Base-by-base conservation (phyloP, 2,888 invertebrate species). In the Criorhina ranunculi region DNA sequence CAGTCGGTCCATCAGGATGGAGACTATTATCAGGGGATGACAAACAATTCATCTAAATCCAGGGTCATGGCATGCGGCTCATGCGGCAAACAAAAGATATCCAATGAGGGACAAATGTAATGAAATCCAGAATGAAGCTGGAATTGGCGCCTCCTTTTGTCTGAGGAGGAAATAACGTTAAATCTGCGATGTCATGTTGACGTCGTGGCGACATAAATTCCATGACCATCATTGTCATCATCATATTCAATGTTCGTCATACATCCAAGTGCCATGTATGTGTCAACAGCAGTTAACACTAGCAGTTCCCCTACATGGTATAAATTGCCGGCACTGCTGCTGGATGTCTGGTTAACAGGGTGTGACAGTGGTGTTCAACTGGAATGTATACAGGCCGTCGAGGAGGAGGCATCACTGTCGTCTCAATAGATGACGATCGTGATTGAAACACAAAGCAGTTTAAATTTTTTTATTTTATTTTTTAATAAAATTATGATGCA, bases 51-150 rank as follows among this genome's bases (percentile, higher is more conserved):
- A 60, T 67, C 66, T 57, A 8, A 76, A 59, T 8, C 57, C 35
- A 46, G 49, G 57, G 57, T 67, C 67, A 76, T 49, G 76, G 24
- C 24, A 24, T 24, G n/a, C n/a, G 24, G 76, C 31, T 67, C 9
- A 40, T 53, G 35, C 33, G 8, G 60, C 33, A 53, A 40, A 72
- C 59, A 59, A 51, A 11, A 51, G 17, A 19, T 19, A 51, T 49
- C 8, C 42, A 11, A 3, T 1, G 6, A 17, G 19, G 4, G 35
- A 6, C 1, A 29, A 12, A 5, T 17, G 17, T 5, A 12, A 19
- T 17, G 9, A 44, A 8, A 31, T 53, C 31, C 12, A 53, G 15
- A 12, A 15, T n/a, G 31, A 31, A 29, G 35, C 35, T 19, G 12
- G 49, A 49, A n/a, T n/a, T n/a, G 64, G 64, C 64, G 64, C 64